Conservation (phyloP, 2,797 vertebrate genomes). For the Eospalax fontanierii region DNA sequence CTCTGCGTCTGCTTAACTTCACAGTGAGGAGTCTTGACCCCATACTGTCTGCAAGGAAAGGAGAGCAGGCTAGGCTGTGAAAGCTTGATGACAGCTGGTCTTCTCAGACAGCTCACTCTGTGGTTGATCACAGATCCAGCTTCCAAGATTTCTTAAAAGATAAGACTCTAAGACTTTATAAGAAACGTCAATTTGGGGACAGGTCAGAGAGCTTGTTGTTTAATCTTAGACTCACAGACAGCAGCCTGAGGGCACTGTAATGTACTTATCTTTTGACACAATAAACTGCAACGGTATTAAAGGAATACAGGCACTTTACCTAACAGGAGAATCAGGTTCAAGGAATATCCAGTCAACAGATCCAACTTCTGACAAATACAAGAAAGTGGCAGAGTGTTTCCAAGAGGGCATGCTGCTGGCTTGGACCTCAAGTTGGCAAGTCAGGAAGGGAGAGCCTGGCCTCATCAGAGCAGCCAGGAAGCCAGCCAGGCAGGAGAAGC, state of each 20-base stretch:
- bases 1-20: not conserved
- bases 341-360: not conserved
- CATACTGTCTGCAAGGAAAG: not conserved
- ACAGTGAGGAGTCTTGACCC: rapidly evolving
- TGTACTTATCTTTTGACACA: not conserved
- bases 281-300: not conserved
- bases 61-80: not conserved
- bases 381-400: not conserved
- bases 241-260: not conserved
- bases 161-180: not conserved
- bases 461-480: not conserved
- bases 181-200: not conserved
- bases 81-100: not conserved
- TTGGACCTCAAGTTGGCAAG: not conserved
- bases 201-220: not conserved
- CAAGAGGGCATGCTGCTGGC: rapidly evolving
- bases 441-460: not conserved
- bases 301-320: not conserved
- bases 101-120: rapidly evolving
- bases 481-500: no score
- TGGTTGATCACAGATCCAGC: not conserved
- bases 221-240: not conserved
- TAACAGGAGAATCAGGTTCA: not conserved
- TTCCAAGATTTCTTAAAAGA: not conserved
- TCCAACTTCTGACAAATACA: not conserved